A percentile compares a stretch with the other conserved stretches of the same genome.
phyloP scores from a whole-genome alignment of 2,888 invertebrate genomes.

The Dryobota labecula region DNA sequence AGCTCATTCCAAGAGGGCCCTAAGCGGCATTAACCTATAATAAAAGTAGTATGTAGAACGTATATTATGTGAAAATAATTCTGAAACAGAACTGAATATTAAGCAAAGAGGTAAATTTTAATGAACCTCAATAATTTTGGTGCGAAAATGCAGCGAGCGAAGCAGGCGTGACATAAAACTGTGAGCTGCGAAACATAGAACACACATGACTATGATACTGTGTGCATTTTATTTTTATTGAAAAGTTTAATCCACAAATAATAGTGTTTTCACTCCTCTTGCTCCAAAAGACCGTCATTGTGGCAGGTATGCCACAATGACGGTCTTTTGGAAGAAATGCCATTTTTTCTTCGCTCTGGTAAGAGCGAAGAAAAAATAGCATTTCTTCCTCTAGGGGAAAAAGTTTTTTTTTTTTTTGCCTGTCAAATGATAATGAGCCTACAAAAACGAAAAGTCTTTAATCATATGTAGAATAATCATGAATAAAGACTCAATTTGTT shows the following conservation, averaged over 20 bases:
- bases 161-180: slow-evolving; percentile 39
- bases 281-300: no score
- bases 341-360: no score
- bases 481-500: no score
- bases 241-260: not conserved
- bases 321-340: no score
- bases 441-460: no score
- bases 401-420: no score
- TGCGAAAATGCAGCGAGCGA: slow-evolving; percentile 69
- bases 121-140: slow-evolving; percentile 74
- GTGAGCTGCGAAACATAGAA: slow-evolving; percentile 57
- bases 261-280: no score
- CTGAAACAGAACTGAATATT: slow-evolving; percentile 69
- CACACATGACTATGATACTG: not conserved
- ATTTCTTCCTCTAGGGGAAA: no score
- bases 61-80: slow-evolving; percentile 62
- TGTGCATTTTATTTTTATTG: not conserved
- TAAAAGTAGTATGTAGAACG: slow-evolving; percentile 39
- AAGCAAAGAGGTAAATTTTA: slow-evolving; percentile 73
- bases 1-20: slow-evolving; percentile 6
- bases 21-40: slow-evolving; percentile 58
- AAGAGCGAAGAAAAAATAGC: no score
- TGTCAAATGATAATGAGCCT: no score
- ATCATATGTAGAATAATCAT: no score
- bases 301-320: no score